Base-by-base conservation (phyloP, 1,140 invertebrate genomes). In the Anagrus nilaparvatae region DNA sequence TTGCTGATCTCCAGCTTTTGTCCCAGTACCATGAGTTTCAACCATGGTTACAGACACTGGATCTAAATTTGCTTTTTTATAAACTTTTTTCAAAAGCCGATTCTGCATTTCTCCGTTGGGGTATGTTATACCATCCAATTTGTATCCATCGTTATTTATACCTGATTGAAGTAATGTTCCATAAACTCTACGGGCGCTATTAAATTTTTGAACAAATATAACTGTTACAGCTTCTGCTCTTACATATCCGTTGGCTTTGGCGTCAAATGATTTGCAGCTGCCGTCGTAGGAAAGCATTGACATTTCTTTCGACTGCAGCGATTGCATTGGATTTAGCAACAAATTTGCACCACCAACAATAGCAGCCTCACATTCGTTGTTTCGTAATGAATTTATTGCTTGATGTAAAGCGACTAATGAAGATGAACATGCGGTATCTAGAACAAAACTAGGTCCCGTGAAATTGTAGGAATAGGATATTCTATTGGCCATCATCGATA, bases 351-450 rank as follows among this genome's bases (percentile, higher is more conserved):
- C 86, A 14, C 77, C 84, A 8, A 93, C 86, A 40, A 93, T 76
- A 5, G 89, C 89, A 10, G 77, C 74, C 46, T 92, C 86, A 58
- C 84, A 87, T 42, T 79, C 69, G 1, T 83, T 84, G 39, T 71
- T 71, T 17, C 74, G 65, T 5, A 93, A 78, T 2, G 79, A 76
- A 30, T 69, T 69, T 42, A 84, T 78, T 4, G 87, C 89, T 50
- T 83, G 74, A 50, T 87, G 76, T 3, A 93, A 51, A 0, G 87
- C 87, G 44, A 81, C 75, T 44, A 87, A 67, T 24, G 84, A 85
- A 35, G 86, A 89, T 17, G 82, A 85, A 66, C 87, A 92, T 4
- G 86, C 84, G n/a, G 84, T 84, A 56, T 93, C 88, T 4, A 87
- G 69, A 6, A 78, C 63, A 62, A 79, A 81, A 23, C 84, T 87